Evolutionary conservation across 2,113 vertebrate species (phyloP).

Genomic region (Sebastes schlegelii): DNA sequence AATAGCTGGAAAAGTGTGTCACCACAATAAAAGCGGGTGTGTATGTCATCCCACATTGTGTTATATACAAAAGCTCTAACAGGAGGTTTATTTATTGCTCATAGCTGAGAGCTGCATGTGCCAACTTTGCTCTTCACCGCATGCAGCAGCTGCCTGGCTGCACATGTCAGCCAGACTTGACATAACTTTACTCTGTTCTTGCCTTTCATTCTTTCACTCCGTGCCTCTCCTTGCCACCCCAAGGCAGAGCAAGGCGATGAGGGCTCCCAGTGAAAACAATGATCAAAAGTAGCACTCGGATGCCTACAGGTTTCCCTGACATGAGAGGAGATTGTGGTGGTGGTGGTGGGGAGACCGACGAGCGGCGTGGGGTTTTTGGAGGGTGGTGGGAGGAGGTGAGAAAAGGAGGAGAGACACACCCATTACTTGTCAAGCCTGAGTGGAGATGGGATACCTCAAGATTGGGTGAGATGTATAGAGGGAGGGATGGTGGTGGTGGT

Average conservation of each 20-base stretch:
- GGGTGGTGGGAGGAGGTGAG: constrained; percentile 50
- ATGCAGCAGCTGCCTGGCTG: constrained; percentile 56
- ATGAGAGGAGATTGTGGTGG: constrained; percentile 70
- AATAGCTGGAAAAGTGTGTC: constrained; percentile 46
- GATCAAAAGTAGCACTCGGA: constrained; percentile 79
- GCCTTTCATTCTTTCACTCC: constrained; percentile 70
- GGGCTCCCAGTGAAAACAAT: constrained; percentile 73
- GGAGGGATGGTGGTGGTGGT: constrained; percentile 23
- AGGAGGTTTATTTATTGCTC: constrained; percentile 60
- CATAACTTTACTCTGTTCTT: constrained; percentile 70
- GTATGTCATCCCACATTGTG: constrained; percentile 38
- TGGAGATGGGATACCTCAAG: constrained; percentile 59
- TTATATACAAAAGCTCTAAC: constrained; percentile 59
- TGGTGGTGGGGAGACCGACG: constrained; percentile 48
- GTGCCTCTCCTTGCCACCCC: constrained; percentile 59
- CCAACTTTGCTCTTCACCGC: constrained; percentile 48
- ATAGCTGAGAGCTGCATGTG: constrained; percentile 56
- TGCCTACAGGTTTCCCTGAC: constrained; percentile 80
- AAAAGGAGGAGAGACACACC: constrained; percentile 62
- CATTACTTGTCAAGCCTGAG: constrained; percentile 68
- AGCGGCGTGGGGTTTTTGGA: constrained; percentile 46
- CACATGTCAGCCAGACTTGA: constrained; percentile 72
- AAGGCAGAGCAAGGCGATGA: constrained; percentile 73
- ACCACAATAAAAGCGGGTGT: constrained; percentile 26
- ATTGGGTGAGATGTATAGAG: constrained; percentile 60